Percentiles rank a stretch among this genome's conserved stretches.
phyloP scores from a whole-genome alignment of 2,113 vertebrate species.

The Ariopsis seemanni region DNA sequence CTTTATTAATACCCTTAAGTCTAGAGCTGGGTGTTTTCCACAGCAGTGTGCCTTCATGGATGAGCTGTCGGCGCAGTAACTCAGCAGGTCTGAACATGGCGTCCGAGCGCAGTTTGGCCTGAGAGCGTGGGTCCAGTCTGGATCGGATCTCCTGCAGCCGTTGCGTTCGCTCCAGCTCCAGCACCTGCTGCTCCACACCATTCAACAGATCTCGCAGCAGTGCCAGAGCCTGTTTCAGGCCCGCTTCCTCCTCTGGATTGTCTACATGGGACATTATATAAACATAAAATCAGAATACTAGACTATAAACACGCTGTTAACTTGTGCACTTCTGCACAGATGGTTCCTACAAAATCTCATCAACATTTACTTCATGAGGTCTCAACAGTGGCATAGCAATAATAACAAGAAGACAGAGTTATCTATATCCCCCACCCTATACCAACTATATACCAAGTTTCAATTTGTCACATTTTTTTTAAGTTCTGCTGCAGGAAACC shows the following conservation, averaged over 20 bases:
- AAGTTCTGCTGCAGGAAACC: too few species aligned
- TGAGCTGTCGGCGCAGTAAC: constrained; percentile 78
- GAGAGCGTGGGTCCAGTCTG: constrained; percentile 76
- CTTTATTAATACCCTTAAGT: constrained; percentile 78
- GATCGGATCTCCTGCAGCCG: constrained; percentile 84
- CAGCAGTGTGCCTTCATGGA: constrained; percentile 84
- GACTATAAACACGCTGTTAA: neutral
- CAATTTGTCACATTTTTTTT: neutral
- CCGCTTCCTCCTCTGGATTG: constrained; percentile 76
- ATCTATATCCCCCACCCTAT: too few species aligned
- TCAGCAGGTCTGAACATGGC: constrained; percentile 80
- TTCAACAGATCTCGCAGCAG: constrained; percentile 81
- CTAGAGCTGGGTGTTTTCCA: constrained; percentile 83
- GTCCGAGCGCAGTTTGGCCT: constrained; percentile 70
- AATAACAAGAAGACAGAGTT: too few species aligned
- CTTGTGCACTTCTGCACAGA: neutral
- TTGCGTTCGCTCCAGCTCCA: constrained; percentile 79
- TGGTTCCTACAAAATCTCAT: neutral
- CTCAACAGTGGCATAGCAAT: neutral
- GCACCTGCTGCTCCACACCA: constrained; percentile 84
- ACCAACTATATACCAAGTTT: too few species aligned
- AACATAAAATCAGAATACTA: neutral
- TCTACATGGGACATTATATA: constrained; percentile 65
- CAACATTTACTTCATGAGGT: neutral
- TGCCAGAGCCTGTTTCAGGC: constrained; percentile 70